phyloP scores from a whole-genome alignment of 2,888 invertebrate genomes.

The Tinea trinotella region DNA sequence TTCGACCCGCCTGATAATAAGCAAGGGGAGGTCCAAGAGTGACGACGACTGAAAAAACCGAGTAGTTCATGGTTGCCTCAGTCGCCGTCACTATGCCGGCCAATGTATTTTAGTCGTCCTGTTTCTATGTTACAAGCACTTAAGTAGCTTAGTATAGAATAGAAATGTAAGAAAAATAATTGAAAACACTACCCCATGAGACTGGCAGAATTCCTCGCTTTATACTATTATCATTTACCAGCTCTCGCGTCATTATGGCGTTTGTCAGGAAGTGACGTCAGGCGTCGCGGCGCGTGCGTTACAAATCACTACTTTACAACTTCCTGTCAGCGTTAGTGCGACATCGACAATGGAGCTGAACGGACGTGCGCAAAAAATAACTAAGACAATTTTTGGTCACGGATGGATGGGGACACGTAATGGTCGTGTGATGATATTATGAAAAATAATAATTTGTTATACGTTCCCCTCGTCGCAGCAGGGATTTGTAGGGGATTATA shows the following conservation, averaged over 20 bases:
- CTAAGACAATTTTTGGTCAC: conserved; percentile 54
- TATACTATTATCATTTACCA: conserved; percentile 7
- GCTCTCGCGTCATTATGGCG: conserved; percentile 53
- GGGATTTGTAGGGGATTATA: conserved; percentile 25
- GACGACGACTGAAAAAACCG: too few relatives aligned
- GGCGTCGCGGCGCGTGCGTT: conserved; percentile 70
- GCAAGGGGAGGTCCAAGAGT: too few relatives aligned
- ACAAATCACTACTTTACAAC: conserved; percentile 74
- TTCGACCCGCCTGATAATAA: too few relatives aligned
- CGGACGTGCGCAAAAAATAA: conserved; percentile 45
- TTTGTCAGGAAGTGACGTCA: conserved; percentile 57
- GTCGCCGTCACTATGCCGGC: too few relatives aligned
- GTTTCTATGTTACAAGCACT: too few relatives aligned
- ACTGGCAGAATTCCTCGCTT: conserved; percentile 20
- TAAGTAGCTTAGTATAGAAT: too few relatives aligned
- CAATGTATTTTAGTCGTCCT: too few relatives aligned
- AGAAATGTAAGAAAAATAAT: too few relatives aligned
- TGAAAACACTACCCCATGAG: too few relatives aligned
- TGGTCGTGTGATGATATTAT: conserved; percentile 65
- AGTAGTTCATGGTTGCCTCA: too few relatives aligned
- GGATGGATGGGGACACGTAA: conserved; percentile 50
- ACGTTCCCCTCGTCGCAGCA: conserved; percentile 38
- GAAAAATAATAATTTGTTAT: conserved; percentile 64
- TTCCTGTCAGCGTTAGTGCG: conserved; percentile 55
- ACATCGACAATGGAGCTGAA: conserved; percentile 36